These are phyloP conservation scores for Pipistrellus pipistrellus DNA, from an alignment of 2,797 vertebrate genomes.

Conservation along the genomic window DNA sequence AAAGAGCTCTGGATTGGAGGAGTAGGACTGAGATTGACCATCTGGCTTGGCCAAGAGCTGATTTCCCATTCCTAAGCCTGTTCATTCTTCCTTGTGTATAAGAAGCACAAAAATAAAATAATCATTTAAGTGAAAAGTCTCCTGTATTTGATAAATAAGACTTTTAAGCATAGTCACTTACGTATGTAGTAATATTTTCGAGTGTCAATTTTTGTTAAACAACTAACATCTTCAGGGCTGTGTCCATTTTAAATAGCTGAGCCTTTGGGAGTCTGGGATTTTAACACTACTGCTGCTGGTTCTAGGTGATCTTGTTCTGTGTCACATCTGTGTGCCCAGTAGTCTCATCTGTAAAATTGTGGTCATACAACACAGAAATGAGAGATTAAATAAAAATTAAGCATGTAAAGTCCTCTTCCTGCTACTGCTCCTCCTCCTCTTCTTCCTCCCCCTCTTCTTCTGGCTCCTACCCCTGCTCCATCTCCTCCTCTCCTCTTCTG, in stretches of 20 bases:
- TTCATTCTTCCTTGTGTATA: not conserved
- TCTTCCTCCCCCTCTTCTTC: not conserved
- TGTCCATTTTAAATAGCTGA: not conserved
- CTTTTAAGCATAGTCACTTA: not conserved
- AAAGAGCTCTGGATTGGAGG: not conserved
- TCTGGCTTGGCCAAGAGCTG: fast-evolving
- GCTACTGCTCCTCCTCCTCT: not conserved
- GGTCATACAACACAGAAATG: not conserved
- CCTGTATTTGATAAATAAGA: not conserved
- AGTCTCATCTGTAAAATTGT: not conserved
- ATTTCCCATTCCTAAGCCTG: too few relatives aligned
- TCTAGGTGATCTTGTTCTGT: fast-evolving
- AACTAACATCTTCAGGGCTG: not conserved
- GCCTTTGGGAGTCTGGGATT: not conserved
- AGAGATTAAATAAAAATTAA: not conserved
- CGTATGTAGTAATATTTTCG: too few relatives aligned
- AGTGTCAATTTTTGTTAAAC: not conserved
- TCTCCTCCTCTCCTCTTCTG: not conserved
- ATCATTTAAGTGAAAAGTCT: not conserved
- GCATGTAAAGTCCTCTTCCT: not conserved
- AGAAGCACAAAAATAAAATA: not conserved
- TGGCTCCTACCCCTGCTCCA: not conserved
- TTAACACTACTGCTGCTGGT: too few relatives aligned
- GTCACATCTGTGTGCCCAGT: not conserved
- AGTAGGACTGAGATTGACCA: not conserved